Percentiles rank a stretch among this genome's conserved stretches.
phyloP scores from a whole-genome alignment of 1,140 invertebrate species.

The Nephila pilipes region DNA sequence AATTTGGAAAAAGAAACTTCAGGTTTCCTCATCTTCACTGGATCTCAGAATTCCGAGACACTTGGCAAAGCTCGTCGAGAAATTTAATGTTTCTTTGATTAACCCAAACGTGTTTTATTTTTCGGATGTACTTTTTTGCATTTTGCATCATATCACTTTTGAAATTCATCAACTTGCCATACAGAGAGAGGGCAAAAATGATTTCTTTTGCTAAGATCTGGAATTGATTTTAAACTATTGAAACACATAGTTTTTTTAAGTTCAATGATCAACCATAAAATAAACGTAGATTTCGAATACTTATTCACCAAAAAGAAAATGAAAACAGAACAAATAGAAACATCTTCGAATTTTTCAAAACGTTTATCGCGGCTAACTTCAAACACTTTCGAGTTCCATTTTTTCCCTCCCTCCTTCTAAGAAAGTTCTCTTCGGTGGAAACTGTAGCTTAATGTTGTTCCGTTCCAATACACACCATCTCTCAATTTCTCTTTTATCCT shows the following conservation, averaged over 20 bases:
- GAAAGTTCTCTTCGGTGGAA: neutral
- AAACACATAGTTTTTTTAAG: neutral
- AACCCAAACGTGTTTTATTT: too few species aligned
- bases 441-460: conserved; percentile 59
- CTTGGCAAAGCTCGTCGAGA: too few species aligned
- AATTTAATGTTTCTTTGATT: too few species aligned
- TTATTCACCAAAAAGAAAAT: neutral
- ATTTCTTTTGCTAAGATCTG: too few species aligned
- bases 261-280: neutral
- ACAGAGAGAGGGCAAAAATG: too few species aligned
- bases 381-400: neutral
- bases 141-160: too few species aligned
- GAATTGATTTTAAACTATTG: too few species aligned
- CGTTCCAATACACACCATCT: conserved; percentile 33
- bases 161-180: too few species aligned
- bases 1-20: too few species aligned
- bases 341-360: conserved; percentile 15
- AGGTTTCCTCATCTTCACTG: too few species aligned
- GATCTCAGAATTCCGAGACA: too few species aligned
- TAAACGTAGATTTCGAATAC: neutral
- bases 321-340: neutral
- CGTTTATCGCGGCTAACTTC: conserved; percentile 28
- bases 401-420: neutral
- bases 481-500: conserved; percentile 38
- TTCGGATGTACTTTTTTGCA: too few species aligned